phyloP scores from a whole-genome alignment of 1,140 invertebrate genomes.

The Drosophila miranda region DNA sequence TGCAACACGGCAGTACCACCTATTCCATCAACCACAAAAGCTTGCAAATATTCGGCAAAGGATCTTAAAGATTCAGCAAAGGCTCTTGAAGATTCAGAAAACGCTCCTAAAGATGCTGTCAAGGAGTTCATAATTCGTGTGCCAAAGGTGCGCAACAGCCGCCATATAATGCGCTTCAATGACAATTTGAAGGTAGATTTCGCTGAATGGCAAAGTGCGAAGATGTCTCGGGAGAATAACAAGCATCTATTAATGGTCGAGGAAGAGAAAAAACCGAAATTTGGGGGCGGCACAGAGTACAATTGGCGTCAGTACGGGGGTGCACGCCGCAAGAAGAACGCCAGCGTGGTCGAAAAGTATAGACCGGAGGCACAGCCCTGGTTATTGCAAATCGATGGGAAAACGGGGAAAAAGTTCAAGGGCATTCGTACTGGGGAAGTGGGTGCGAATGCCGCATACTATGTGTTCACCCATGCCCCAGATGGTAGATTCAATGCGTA shows the following conservation, averaged over 20 bases:
- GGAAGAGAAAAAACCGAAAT: conserved; percentile 95
- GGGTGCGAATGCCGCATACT: conserved; percentile 96
- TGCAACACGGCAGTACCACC: conserved; percentile 32
- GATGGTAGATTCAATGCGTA: conserved; percentile 97
- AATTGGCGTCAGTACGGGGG: conserved; percentile 95
- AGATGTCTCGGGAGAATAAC: conserved; percentile 97
- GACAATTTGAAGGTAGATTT: conserved; percentile 93
- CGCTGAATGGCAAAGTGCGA: conserved; percentile 92
- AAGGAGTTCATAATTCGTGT: conserved; percentile 89
- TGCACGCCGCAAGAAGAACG: conserved; percentile 94
- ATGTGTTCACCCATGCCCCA: conserved; percentile 96
- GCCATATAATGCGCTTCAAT: conserved; percentile 96
- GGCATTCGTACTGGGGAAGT: conserved; percentile 96
- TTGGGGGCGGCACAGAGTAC: conserved; percentile 92
- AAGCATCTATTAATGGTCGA: conserved; percentile 91
- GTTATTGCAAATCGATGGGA: conserved; percentile 95
- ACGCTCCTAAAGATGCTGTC: too few species aligned
- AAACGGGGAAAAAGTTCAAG: conserved; percentile 95
- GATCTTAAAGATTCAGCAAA: too few species aligned
- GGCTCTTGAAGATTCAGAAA: too few species aligned
- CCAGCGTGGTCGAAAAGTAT: conserved; percentile 89
- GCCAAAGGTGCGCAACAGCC: conserved; percentile 90
- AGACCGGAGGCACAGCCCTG: conserved; percentile 97
- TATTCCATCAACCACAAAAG: conserved; percentile 2
- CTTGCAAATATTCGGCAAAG: too few species aligned